phyloP scores from a whole-genome alignment of 2,113 vertebrate genomes.

The Dromaius novaehollandiae region DNA sequence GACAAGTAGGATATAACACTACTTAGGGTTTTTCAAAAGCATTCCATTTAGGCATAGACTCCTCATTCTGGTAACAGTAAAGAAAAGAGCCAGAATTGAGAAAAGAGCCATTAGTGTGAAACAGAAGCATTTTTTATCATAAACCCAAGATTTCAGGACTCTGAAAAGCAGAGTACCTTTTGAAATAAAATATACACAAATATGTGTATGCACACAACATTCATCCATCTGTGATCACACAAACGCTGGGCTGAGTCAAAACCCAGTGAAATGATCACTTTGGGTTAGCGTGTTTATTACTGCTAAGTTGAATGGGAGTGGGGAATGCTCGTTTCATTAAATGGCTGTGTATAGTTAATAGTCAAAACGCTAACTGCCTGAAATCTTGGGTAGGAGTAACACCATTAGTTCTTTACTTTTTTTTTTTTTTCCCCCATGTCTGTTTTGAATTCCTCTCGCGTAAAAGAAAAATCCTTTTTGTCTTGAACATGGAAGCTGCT shows the following conservation, averaged over 20 bases:
- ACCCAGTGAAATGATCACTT: background rate
- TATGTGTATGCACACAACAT: too few species aligned
- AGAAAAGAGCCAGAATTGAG: background rate
- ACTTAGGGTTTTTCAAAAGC: background rate
- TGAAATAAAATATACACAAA: too few species aligned
- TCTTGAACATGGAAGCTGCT: background rate
- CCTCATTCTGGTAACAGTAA: background rate
- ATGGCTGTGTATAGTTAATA: background rate
- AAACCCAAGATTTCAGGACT: background rate
- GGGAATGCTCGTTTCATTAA: background rate
- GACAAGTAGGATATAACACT: background rate
- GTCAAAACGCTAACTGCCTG: background rate
- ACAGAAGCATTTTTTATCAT: background rate
- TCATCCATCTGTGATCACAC: background rate
- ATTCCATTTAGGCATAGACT: background rate
- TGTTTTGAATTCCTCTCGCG: background rate
- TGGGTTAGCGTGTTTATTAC: background rate
- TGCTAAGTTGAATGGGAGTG: background rate
- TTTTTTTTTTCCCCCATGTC: background rate
- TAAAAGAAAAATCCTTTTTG: background rate
- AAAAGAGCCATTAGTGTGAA: background rate
- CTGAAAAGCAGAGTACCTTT: background rate
- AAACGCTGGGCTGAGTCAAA: background rate
- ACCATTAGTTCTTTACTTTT: background rate
- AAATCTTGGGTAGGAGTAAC: background rate